Evolutionary conservation across 2,113 vertebrate genomes (phyloP).

Genomic region (Perca flavescens): DNA sequence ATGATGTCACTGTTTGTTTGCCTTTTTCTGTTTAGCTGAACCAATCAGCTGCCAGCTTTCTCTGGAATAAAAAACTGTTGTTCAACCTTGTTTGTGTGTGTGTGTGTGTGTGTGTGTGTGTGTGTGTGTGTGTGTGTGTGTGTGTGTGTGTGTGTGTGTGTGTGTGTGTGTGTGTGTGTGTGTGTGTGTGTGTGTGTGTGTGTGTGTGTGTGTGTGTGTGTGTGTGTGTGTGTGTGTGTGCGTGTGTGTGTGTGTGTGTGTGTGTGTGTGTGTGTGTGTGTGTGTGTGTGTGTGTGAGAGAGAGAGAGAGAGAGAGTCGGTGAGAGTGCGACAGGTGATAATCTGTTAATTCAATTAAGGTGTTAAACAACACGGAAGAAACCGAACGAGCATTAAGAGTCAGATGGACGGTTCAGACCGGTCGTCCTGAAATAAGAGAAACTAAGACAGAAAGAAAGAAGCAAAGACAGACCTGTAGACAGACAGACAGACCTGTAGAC

Average conservation of each 20-base stretch:
- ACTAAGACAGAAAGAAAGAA: no score
- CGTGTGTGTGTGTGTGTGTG: not conserved
- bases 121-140: not conserved
- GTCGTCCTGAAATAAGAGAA: no score
- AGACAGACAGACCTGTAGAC: not conserved
- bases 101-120: not conserved
- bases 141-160: not conserved
- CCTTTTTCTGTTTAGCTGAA: slow-evolving; percentile 37
- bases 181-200: no score
- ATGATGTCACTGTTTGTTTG: slow-evolving; percentile 55
- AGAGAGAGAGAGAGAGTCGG: not conserved
- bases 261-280: slow-evolving; percentile 15
- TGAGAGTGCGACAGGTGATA: slow-evolving; percentile 48
- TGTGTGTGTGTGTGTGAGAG: slow-evolving; percentile 2
- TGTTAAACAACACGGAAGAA: slow-evolving; percentile 41
- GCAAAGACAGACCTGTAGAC: not conserved
- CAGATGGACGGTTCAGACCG: not conserved
- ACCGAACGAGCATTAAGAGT: not conserved
- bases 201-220: slow-evolving; percentile 1
- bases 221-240: not conserved
- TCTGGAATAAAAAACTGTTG: slow-evolving; percentile 51
- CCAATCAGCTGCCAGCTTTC: slow-evolving; percentile 58
- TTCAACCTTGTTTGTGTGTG: slow-evolving; percentile 31
- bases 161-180: no score
- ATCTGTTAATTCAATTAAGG: slow-evolving; percentile 66